Percentiles rank a stretch among this genome's conserved stretches.
phyloP scores from a whole-genome alignment of 2,888 invertebrate species.

The Elegia similella region DNA sequence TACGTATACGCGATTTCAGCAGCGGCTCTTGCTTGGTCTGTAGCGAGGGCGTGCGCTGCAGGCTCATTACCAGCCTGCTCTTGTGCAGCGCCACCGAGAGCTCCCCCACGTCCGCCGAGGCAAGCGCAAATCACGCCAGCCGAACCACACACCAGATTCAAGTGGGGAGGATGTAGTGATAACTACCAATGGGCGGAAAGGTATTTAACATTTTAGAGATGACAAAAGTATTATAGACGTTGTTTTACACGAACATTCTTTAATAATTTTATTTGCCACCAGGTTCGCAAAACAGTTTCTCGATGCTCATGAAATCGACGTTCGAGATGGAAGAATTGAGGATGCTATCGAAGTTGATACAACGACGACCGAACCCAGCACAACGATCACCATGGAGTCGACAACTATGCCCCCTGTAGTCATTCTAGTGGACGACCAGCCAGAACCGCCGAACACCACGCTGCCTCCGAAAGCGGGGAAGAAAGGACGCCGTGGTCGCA shows the following conservation, averaged over 20 bases:
- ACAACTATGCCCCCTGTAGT: conserved; percentile 65
- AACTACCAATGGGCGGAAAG: conserved; percentile 87
- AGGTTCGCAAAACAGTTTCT: conserved; percentile 87
- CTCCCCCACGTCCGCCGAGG: conserved; percentile 79
- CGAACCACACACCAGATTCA: conserved; percentile 88
- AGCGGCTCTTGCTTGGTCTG: conserved; percentile 88
- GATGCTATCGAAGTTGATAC: conserved; percentile 58
- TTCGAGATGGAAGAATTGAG: conserved; percentile 66
- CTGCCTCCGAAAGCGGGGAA: conserved; percentile 49
- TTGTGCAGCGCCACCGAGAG: conserved; percentile 87
- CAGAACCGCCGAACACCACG: conserved; percentile 60
- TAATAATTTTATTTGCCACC: conserved; percentile 6
- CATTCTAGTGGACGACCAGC: conserved; percentile 73
- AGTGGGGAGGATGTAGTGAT: conserved; percentile 94
- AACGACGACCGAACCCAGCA: conserved; percentile 56
- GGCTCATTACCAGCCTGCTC: conserved; percentile 89
- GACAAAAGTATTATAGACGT: too few relatives aligned
- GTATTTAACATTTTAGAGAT: conserved; percentile 32
- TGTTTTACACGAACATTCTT: too few relatives aligned
- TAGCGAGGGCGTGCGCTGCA: conserved; percentile 89
- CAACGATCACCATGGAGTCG: conserved; percentile 48
- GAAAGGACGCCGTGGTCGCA: conserved; percentile 63
- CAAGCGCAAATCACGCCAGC: conserved; percentile 84
- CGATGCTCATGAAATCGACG: conserved; percentile 83
- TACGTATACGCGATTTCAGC: conserved; percentile 92